Evolutionary conservation across 2,888 invertebrate species (phyloP).

Genomic region (Trichacis sp.): DNA sequence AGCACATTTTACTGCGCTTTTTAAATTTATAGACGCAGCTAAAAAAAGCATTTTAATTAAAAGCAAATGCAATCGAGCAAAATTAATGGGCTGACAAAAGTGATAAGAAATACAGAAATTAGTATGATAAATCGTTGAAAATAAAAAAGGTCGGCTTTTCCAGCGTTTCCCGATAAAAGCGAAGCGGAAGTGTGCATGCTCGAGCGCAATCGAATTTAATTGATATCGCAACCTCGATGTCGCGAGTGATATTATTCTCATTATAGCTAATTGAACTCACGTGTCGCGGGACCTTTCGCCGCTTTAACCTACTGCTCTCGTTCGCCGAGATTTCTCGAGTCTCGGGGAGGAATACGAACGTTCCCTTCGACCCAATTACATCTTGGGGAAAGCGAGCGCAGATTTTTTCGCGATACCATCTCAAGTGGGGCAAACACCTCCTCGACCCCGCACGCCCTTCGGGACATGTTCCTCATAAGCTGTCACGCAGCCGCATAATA

Average conservation of each 20-base stretch:
- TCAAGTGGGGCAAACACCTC: conserved; percentile 47
- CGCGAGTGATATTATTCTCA: conserved; percentile 38
- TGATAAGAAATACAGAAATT: neutral
- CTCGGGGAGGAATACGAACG: neutral
- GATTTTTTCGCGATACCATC: conserved; percentile 23
- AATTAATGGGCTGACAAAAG: neutral
- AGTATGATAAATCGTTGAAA: neutral
- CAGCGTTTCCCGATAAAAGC: conserved; percentile 25
- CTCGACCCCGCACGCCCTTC: conserved; percentile 20
- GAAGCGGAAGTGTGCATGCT: conserved; percentile 48
- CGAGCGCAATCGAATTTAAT: conserved; percentile 42
- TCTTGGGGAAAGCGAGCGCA: neutral
- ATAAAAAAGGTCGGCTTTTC: conserved; percentile 2
- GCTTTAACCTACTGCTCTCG: conserved; percentile 37
- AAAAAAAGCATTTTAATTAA: conserved; percentile 4
- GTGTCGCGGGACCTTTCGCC: conserved; percentile 22
- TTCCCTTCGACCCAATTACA: conserved; percentile 38
- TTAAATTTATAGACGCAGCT: neutral
- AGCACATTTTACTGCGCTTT: neutral
- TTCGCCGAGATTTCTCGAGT: conserved; percentile 1
- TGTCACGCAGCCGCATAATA: conserved; percentile 47
- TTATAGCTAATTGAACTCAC: conserved; percentile 37
- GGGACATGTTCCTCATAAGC: conserved; percentile 31
- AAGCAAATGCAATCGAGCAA: neutral
- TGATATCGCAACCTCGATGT: conserved; percentile 40